A percentile compares a stretch with the other conserved stretches of the same genome.
phyloP scores from a whole-genome alignment of 2,888 invertebrate species.

The Eutolmus rufibarbis region DNA sequence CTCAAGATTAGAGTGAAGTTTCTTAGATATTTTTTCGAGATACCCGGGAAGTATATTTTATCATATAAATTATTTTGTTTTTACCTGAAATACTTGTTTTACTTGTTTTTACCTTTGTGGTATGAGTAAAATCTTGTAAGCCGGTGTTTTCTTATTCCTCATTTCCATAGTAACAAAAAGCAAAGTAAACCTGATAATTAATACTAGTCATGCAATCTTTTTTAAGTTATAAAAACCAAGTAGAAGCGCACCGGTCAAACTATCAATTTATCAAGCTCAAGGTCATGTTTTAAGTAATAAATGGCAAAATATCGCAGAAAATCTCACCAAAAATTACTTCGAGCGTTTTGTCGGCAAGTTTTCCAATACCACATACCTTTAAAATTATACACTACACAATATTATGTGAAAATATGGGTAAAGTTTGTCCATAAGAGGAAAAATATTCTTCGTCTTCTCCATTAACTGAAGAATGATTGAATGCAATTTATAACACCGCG shows the following conservation, averaged over 20 bases:
- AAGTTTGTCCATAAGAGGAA: neutral
- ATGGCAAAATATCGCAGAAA: neutral
- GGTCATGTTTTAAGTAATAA: neutral
- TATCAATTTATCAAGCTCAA: neutral
- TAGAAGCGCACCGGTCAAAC: neutral
- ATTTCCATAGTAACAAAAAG: neutral
- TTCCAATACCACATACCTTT: neutral
- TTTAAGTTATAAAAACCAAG: too few relatives aligned
- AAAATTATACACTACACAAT: neutral
- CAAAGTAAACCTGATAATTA: neutral
- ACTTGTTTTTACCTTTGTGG: neutral
- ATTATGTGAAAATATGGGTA: neutral
- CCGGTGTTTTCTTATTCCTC: neutral
- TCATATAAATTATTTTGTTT: neutral
- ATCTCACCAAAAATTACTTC: neutral
- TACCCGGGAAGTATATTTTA: neutral
- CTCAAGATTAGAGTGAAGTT: neutral
- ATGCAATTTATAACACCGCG: neutral
- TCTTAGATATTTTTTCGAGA: neutral
- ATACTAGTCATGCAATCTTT: neutral
- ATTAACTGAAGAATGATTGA: neutral
- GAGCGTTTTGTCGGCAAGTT: neutral
- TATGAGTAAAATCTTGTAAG: neutral
- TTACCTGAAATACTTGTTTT: neutral
- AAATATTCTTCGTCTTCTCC: neutral